phyloP scores from a whole-genome alignment of 2,113 vertebrate species.

The Morphnarchus princeps region DNA sequence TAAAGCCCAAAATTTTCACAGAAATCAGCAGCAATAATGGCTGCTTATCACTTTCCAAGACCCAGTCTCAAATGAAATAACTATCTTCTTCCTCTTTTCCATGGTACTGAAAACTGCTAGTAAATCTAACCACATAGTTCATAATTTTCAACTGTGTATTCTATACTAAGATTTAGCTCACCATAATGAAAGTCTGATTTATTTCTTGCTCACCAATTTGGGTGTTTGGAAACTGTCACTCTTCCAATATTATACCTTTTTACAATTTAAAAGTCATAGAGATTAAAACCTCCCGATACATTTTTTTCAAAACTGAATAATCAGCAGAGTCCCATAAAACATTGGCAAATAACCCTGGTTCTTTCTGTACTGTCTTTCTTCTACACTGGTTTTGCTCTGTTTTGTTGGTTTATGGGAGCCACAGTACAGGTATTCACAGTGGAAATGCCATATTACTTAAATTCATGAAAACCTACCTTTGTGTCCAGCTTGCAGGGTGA shows the following conservation, averaged over 20 bases:
- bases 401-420: background rate
- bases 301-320: background rate
- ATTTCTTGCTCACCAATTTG: background rate
- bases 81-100: background rate
- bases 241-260: background rate
- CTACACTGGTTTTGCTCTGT: background rate
- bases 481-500: conserved; percentile 91
- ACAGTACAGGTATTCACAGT: background rate
- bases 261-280: background rate
- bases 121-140: background rate
- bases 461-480: conserved; percentile 71
- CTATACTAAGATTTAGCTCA: background rate
- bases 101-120: background rate
- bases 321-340: background rate
- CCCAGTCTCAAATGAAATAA: background rate
- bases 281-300: background rate
- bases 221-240: background rate
- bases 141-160: background rate
- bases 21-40: background rate
- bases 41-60: background rate
- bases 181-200: background rate
- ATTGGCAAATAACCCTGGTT: background rate
- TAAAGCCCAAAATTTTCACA: background rate
- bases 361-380: background rate
- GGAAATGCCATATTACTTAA: background rate